Evolutionary conservation across 2,113 vertebrate genomes (phyloP), one percentile per base, ranked within the genome.

Genomic region (Tachysurus vachellii): DNA sequence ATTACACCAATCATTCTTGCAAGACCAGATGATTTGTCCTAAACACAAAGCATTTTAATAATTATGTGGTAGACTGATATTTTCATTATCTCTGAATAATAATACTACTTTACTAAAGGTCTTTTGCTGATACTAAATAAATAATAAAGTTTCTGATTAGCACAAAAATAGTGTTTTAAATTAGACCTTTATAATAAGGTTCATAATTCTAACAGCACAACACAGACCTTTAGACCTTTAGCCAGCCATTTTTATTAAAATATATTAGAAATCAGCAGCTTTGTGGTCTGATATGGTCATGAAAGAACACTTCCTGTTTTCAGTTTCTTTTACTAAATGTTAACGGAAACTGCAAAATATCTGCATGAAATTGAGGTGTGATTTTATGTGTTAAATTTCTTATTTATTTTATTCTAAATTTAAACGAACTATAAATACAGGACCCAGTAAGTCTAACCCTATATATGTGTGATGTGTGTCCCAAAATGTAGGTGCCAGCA

Each of bases 231-330:
- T 8, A 36, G 13, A 36, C 17, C 68, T 75, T 3, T 3, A 77
- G 53, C 5, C 23, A 50, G 19, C 36, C 14, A 17, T 70, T 36
- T 16, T 54, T 79, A 26, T n/a, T 19, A 9, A 26, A 28, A 56
- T 28, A 79, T 9, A 3, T 53, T 76, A 50, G 26, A 42, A 53
- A 54, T 76, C 44, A 53, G 3, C 7, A 17, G 50, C 26, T 53
- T 77, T 53, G 47, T 53, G 28, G 13, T 54, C 26, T 28, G 50
- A 54, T 3, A 53, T 4, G 26, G 28, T 54, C 14, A 54, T 54
- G 50, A 79, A 54, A 16, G n/a, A 10, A 54, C 75, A 79, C 50
- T 79, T 79, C 75, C 50, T 79, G 50, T 79, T 79, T 79, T 54
- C 50, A 79, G 50, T 54, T 54, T 8, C 47, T 28, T 77, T 77